Evolutionary conservation across 2,113 vertebrate species (phyloP).

Genomic region (Mellivora capensis): DNA sequence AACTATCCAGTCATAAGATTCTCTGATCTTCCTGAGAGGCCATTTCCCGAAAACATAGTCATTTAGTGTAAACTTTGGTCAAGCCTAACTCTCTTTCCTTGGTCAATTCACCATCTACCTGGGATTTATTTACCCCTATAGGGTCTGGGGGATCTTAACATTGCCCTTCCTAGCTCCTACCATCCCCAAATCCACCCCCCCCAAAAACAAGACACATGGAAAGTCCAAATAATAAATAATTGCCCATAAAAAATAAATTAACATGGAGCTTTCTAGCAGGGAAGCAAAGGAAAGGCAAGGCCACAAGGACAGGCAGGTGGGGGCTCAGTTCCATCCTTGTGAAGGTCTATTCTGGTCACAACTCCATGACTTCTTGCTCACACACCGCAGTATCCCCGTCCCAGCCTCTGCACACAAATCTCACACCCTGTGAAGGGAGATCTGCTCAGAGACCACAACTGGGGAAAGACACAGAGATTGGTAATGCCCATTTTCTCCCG

Average conservation of each 20-base stretch:
- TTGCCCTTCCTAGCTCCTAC: background rate
- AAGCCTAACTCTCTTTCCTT: constrained; percentile 35
- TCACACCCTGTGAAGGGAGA: background rate
- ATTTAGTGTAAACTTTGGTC: constrained; percentile 43
- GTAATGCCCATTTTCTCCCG: constrained; percentile 29
- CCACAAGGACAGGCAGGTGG: constrained; percentile 40
- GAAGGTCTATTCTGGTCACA: constrained; percentile 17
- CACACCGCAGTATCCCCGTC: background rate
- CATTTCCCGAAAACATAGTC: background rate
- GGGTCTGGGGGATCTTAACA: constrained; percentile 29
- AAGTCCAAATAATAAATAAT: constrained; percentile 85
- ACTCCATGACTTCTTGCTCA: background rate
- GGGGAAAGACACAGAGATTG: background rate
- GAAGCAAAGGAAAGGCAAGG: constrained; percentile 58
- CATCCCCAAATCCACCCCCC: background rate
- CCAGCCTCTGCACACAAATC: constrained; percentile 27
- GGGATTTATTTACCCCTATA: constrained; percentile 17
- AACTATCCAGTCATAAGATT: constrained; percentile 21
- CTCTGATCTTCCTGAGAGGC: constrained; percentile 22
- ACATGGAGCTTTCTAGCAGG: constrained; percentile 71
- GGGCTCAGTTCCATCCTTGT: background rate
- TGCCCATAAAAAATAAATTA: constrained; percentile 84
- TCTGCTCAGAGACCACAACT: constrained; percentile 4
- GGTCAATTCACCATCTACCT: constrained; percentile 43
- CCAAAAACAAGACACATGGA: constrained; percentile 68